Base-by-base conservation (phyloP, 2,797 vertebrate species). In the Numenius phaeopus region DNA sequence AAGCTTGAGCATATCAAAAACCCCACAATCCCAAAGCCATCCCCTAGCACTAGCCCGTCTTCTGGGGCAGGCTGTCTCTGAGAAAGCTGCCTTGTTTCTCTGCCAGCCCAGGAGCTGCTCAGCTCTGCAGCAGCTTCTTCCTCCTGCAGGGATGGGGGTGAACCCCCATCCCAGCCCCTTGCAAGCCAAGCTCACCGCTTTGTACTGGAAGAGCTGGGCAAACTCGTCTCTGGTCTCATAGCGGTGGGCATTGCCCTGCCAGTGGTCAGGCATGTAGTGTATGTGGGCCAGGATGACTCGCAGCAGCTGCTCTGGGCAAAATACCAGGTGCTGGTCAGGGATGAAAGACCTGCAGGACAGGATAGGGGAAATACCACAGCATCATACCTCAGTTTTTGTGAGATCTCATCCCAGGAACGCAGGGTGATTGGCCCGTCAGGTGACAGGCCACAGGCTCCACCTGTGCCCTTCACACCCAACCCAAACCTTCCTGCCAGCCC, bases 191-290 rank as follows among this genome's bases (percentile, higher is more conserved):
- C 99, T 99, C 97, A 99, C 99, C 93, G 99, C 99, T 98, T 99
- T 99, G 98, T 99, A 99, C 97, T 99, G 99, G 98, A 99, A 99
- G 93, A 99, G 99, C 97, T 99, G 99, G 59, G 99, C 99, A 90
- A 99, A 99, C 98, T 99, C 99, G 26, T 99, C 99, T 32, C 99
- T 98, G 96, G 99, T 99, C 98, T 99, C 99, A 2, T 99, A 99
- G 97, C 99, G 98, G 94, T 99, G 99, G 84, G 99, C 99, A 16
- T 99, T 99, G 96, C 99, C 99, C 98, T 99, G 99, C 99, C 99
- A 99, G 98, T 99, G 99, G 98, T 99, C 99, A 40, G 99, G 99
- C 99, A 99, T 99, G 98, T 99, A 99, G 98, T 99, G 99, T 96
- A 99, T 99, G 89, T 99, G 99, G 7, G 99, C 99, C 92, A 99